Conservation (phyloP, 2,797 vertebrate species). For the Enteromius argenteus region DNA sequence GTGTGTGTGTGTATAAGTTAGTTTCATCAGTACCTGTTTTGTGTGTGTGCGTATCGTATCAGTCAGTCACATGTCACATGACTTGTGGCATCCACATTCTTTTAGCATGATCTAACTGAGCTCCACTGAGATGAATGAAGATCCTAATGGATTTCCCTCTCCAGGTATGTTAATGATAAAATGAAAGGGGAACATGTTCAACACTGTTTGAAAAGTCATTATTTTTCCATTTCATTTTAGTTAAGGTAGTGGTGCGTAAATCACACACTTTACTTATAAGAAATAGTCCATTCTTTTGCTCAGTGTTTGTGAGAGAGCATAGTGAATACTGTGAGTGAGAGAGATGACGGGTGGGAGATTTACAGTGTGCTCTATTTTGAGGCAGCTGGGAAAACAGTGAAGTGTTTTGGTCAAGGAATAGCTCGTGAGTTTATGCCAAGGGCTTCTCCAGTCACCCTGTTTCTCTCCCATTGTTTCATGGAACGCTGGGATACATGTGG, state of each 20-base stretch:
- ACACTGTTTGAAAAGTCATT: not conserved
- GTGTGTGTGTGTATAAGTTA: no score
- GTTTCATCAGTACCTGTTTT: no score
- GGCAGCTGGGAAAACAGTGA: constrained; percentile 49
- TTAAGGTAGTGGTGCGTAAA: not conserved
- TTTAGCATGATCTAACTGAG: not conserved
- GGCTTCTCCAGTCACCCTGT: constrained; percentile 32
- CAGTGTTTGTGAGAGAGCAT: not conserved
- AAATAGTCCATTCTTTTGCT: not conserved
- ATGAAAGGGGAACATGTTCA: not conserved
- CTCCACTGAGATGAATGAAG: not conserved
- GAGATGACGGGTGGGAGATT: constrained; percentile 7
- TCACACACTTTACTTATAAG: not conserved
- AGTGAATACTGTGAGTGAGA: not conserved
- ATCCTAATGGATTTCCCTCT: not conserved
- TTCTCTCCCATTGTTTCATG: constrained; percentile 38
- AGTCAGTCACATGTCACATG: not conserved
- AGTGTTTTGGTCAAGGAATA: constrained; percentile 44
- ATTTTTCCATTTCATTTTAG: not conserved
- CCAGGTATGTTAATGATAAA: not conserved
- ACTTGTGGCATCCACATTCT: not conserved
- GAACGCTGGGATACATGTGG: constrained; percentile 37
- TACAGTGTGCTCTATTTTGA: constrained; percentile 31
- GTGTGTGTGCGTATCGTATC: not conserved
- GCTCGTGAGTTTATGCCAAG: constrained; percentile 32